Base-by-base conservation (phyloP, 2,113 vertebrate genomes). In the Nannospalax galili region DNA sequence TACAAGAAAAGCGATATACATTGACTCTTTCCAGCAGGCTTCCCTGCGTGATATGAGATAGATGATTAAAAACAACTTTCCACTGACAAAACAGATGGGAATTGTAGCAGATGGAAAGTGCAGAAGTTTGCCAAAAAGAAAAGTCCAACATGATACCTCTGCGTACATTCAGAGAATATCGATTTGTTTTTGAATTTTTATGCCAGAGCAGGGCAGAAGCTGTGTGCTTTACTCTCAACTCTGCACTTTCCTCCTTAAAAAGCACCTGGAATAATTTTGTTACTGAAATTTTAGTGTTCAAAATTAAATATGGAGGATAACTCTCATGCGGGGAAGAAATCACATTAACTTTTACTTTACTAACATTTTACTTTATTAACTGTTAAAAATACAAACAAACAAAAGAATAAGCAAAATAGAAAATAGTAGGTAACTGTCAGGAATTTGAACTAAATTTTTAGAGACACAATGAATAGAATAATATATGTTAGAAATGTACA, bases 41-140 rank as follows among this genome's bases (percentile, higher is more conserved):
- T 95, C 60, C 12, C 87, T 26, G 20, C 15, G 69, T 37, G 60
- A 79, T 80, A 88, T 67, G 35, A 62, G 40, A 69, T 95, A 37
- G 16, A 90, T 95, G 88, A 90, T 93, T 95, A 73, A 95, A 96
- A 96, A 62, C 75, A 85, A 88, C 12, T 90, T 93, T 65, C 42
- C 74, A 30, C 40, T 92, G 73, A 92, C 72, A 93, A 96, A 96
- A 94, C 62, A 82, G 69, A 88, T 93, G 81, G 78, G 56, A 82
- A 82, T 37, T 62, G 7, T 14, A 93, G 45, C 48, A 45, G 35
- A 92, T 72, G 64, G 65, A 82, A 85, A 79, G 15, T 85, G n/a
- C 37, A 60, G 58, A 93, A 32, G 58, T 62, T 52, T 28, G 56
- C 78, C 67, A 65, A 70, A 92, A 74, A 88, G 45, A 73, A 8